Percentiles rank a stretch among this genome's conserved stretches.
These are phyloP conservation scores for Pelodytes ibericus DNA, from an alignment of 2,797 vertebrate genomes.

Conservation along the genomic window DNA sequence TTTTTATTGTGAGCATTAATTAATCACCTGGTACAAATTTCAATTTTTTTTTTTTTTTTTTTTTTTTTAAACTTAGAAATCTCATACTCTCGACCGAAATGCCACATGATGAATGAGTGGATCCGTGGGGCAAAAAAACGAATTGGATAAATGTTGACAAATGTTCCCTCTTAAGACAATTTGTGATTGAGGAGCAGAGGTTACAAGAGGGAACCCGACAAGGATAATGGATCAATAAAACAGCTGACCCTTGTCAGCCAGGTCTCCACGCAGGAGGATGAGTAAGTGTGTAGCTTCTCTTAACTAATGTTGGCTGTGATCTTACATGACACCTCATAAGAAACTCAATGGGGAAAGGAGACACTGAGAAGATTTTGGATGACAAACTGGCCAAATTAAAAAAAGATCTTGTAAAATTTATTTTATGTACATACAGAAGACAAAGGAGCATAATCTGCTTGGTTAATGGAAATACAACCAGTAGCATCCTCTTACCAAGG, in stretches of 20 bases:
- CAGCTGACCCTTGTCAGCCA: slow-evolving; percentile 20
- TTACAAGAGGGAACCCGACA: neutral
- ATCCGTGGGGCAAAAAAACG: neutral
- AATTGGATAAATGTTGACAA: neutral
- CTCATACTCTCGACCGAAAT: no score
- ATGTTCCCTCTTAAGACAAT: slow-evolving; percentile 2
- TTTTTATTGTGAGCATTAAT: no score
- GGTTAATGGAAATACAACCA: neutral
- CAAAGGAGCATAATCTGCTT: neutral
- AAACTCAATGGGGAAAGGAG: slow-evolving; percentile 23
- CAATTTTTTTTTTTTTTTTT: no score
- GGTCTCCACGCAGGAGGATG: neutral
- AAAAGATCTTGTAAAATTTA: neutral
- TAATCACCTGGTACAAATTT: no score
- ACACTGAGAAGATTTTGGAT: neutral
- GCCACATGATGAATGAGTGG: neutral
- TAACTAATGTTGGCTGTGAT: slow-evolving; percentile 36
- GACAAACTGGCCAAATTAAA: neutral
- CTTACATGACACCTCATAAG: slow-evolving; percentile 5
- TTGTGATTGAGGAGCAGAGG: slow-evolving; percentile 3
- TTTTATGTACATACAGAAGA: neutral
- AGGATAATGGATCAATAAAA: slow-evolving; percentile 39
- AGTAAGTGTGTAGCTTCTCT: slow-evolving; percentile 7
- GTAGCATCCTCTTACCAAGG: neutral
- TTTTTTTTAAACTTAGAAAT: no score